Conservation (phyloP, 2,113 vertebrate species). For the Saccopteryx bilineata region DNA sequence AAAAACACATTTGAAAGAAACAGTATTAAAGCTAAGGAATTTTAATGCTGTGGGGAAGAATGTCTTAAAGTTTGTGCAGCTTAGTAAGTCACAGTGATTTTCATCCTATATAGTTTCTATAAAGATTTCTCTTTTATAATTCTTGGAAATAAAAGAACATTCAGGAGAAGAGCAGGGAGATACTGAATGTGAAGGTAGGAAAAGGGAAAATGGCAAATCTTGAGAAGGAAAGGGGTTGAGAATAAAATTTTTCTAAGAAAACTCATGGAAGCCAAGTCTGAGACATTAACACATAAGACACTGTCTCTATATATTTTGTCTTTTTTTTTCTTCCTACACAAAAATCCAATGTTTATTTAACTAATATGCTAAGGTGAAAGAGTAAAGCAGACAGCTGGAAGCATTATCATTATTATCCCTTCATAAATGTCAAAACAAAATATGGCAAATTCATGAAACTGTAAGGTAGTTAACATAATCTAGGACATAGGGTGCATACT, state of each 20-base stretch:
- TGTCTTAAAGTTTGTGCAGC: constrained; percentile 62
- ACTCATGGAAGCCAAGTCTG: not conserved
- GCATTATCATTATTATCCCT: constrained; percentile 1
- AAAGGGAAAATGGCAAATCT: not conserved
- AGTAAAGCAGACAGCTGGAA: constrained; percentile 23
- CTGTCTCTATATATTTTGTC: not conserved
- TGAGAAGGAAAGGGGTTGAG: not conserved
- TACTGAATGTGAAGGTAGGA: not conserved
- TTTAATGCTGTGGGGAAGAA: constrained; percentile 70
- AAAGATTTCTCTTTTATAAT: constrained; percentile 70
- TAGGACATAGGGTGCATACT: not conserved
- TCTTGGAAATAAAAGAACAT: constrained; percentile 71
- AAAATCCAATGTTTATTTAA: constrained; percentile 53
- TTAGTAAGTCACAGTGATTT: constrained; percentile 64
- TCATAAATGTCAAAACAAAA: constrained; percentile 67
- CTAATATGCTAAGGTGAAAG: constrained; percentile 40
- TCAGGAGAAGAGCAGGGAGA: constrained; percentile 34
- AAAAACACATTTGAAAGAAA: constrained; percentile 77
- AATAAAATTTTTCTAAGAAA: constrained; percentile 50
- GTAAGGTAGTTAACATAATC: not conserved
- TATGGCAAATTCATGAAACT: not conserved
- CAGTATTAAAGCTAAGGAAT: constrained; percentile 72
- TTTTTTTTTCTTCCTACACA: constrained; percentile 2
- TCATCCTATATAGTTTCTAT: constrained; percentile 40
- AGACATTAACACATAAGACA: not conserved